Percentiles rank a stretch among this genome's conserved stretches.
Conservation (phyloP, 2,113 vertebrate genomes). For the Ochotona curzoniae region DNA sequence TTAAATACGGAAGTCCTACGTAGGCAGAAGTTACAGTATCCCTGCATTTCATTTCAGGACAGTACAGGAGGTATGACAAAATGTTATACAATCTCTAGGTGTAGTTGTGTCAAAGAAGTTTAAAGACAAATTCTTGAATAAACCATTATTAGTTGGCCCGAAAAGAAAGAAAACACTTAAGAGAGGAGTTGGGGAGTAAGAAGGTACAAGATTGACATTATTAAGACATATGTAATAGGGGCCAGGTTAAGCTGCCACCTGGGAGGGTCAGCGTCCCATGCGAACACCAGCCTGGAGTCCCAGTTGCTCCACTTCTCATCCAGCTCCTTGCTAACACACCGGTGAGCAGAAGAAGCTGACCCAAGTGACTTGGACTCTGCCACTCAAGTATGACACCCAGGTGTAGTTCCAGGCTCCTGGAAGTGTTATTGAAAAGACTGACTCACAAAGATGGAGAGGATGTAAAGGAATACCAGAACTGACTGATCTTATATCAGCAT, state of each 20-base stretch:
- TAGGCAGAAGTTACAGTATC: background rate
- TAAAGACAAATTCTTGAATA: conserved; percentile 41
- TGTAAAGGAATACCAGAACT: background rate
- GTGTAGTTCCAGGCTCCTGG: too few relatives aligned
- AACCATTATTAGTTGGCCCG: background rate
- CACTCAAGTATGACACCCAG: too few relatives aligned
- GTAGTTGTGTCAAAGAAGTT: conserved; percentile 1
- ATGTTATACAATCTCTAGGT: background rate
- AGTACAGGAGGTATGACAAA: conserved; percentile 11
- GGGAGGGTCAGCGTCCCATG: too few relatives aligned
- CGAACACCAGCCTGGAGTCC: too few relatives aligned
- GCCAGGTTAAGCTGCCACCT: too few relatives aligned
- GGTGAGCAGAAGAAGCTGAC: too few relatives aligned
- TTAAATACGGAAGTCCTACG: background rate
- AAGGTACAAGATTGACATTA: background rate
- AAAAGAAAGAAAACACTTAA: background rate
- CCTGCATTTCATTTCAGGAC: conserved; percentile 21
- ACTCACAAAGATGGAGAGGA: background rate
- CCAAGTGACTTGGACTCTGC: too few relatives aligned
- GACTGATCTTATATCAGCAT: background rate
- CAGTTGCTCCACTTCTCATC: too few relatives aligned
- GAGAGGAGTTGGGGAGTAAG: background rate
- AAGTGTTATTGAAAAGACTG: background rate
- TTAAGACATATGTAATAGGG: background rate
- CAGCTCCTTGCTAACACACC: too few relatives aligned